These are phyloP conservation scores for Phaethornis superciliosus DNA, from an alignment of 2,113 vertebrate species.

Conservation along the genomic window DNA sequence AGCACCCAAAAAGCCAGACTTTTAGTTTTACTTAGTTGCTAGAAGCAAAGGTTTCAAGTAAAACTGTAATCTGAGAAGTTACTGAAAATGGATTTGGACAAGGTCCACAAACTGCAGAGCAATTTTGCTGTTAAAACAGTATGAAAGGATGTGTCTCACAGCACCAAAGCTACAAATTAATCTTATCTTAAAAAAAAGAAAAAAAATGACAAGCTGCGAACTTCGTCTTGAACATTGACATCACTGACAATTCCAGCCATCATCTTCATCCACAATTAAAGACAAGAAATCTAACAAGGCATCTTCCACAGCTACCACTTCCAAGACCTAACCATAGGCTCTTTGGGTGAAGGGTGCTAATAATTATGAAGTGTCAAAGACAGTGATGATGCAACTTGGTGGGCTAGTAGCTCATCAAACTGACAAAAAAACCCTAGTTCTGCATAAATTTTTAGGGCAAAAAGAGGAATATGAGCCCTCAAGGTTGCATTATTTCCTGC, in stretches of 20 bases:
- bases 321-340: background rate
- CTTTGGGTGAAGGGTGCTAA: background rate
- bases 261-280: background rate
- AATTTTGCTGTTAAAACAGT: background rate
- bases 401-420: background rate
- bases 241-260: background rate
- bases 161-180: background rate
- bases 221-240: background rate
- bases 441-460: background rate
- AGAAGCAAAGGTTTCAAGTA: background rate
- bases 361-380: background rate
- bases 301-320: background rate
- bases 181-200: background rate
- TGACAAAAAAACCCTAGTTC: background rate
- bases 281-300: background rate
- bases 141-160: background rate
- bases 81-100: background rate
- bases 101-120: background rate
- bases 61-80: background rate
- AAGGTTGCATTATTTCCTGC: background rate
- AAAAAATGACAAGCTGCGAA: background rate
- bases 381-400: background rate
- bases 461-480: background rate
- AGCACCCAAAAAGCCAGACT: background rate
- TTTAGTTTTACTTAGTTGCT: background rate